Evolutionary conservation across 2,888 invertebrate genomes (phyloP).

Genomic region (Drosophila leonis): DNA sequence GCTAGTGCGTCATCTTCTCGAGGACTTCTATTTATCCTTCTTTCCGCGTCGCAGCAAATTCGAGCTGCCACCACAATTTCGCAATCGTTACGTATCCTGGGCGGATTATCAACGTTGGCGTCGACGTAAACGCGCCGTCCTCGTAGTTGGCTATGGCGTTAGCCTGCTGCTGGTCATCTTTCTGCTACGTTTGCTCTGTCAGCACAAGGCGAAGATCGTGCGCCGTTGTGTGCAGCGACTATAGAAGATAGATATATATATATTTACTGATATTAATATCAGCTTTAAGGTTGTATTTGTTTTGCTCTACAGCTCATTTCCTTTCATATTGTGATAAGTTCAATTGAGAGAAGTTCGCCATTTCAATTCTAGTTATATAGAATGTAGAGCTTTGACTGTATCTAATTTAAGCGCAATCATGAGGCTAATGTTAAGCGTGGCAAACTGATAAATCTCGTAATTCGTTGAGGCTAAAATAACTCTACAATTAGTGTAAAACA

Average conservation of each 20-base stretch:
- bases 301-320: conserved; percentile 29
- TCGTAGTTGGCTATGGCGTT: conserved; percentile 82
- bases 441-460: conserved; percentile 17
- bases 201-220: conserved; percentile 83
- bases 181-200: conserved; percentile 78
- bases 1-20: conserved; percentile 89
- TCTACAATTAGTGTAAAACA: conserved; percentile 9
- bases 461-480: conserved; percentile 13
- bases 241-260: conserved; percentile 39
- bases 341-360: conserved; percentile 42
- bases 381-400: conserved; percentile 33
- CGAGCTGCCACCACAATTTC: conserved; percentile 89
- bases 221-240: conserved; percentile 81
- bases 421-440: conserved; percentile 55
- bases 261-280: background rate
- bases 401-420: conserved; percentile 43
- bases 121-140: conserved; percentile 77
- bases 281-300: conserved; percentile 15
- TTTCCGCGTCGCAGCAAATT: conserved; percentile 90
- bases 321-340: conserved; percentile 68
- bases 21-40: conserved; percentile 91
- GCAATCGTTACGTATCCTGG: conserved; percentile 88
- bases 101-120: conserved; percentile 84
- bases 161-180: conserved; percentile 79
- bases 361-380: conserved; percentile 45